A percentile compares a stretch with the other conserved stretches of the same genome.
Conservation (phyloP, 2,113 vertebrate genomes). For the Lophotis ruficrista region DNA sequence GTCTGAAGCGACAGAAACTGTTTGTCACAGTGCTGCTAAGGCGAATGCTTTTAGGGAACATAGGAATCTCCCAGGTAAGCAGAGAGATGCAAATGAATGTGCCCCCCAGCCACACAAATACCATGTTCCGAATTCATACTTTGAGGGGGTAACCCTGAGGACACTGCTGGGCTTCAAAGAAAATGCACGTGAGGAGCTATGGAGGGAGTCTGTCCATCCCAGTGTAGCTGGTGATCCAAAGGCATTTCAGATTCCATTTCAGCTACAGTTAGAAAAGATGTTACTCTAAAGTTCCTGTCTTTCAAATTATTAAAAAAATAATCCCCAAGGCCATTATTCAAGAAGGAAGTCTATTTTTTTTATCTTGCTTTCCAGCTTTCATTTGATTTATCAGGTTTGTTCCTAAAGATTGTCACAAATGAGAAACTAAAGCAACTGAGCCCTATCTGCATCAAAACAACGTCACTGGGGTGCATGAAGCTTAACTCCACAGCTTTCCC, state of each 20-base stretch:
- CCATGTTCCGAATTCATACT: neutral
- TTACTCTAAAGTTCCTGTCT: neutral
- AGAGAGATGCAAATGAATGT: neutral
- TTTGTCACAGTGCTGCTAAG: neutral
- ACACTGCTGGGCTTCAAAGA: neutral
- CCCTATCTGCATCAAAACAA: constrained; percentile 50
- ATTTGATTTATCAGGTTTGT: constrained; percentile 13
- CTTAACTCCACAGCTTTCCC: neutral
- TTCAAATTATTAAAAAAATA: neutral
- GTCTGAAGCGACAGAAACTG: neutral
- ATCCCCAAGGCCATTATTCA: neutral
- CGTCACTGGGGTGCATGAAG: neutral
- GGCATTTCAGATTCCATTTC: neutral
- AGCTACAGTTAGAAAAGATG: neutral
- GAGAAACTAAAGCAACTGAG: constrained; percentile 11
- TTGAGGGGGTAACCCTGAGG: neutral
- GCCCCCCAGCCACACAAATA: neutral
- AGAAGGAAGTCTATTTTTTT: neutral
- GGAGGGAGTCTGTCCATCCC: neutral
- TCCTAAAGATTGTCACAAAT: constrained; percentile 6
- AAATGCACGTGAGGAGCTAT: neutral
- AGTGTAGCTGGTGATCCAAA: neutral
- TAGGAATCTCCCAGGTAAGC: neutral
- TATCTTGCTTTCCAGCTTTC: neutral
- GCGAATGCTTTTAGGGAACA: neutral